Evolutionary conservation across 2,113 vertebrate genomes (phyloP), one percentile per base, ranked within the genome.

Genomic region (Natator depressus): DNA sequence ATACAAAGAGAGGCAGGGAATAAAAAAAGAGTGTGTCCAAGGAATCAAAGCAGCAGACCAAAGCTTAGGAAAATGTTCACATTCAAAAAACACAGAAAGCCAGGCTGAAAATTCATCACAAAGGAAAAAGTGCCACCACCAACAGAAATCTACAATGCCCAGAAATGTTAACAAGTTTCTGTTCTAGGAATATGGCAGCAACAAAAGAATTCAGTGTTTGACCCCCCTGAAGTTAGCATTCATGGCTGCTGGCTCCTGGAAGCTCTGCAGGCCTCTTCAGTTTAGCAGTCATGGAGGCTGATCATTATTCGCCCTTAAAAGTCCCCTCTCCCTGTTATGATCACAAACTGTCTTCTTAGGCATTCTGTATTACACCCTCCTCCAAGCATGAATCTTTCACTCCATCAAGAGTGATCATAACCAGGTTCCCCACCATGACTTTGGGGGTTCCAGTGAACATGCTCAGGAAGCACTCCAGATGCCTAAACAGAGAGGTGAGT

Each of bases 1-100:
- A 84, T 95, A 84, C 94, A 97, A 96, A 90, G 85, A 93, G 53
- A 6, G 7, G 46, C 57, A 89, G 24, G 69, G 91, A 81, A 76
- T 89, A 89, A 51, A 87, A 96, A 35, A 90, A 84, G 38, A 86
- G 76, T 87, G 83, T 80, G 85, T 92, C 87, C 89, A 87, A 95
- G 38, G 85, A 96, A 94, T 95, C 96, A 97, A 95, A 97, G 96
- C 53, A 91, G 83, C 46, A 96, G 87, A 96, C 89, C 83, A 95
- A 94, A 85, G 81, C 84, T 81, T 94, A 94, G 87, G 65, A 84
- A 96, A 96, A 86, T 51, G 76, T 89, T 90, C 47, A 89, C 42
- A 86, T 0, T 4, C 38, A 79, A 95, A 94, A 94, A 90, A 83
- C 53, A 82, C 38, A 96, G 89, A 96, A 91, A 97, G 84, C 89